These are phyloP conservation scores for Podabrus alpinus DNA, from an alignment of 2,888 invertebrate genomes.

Conservation along the genomic window DNA sequence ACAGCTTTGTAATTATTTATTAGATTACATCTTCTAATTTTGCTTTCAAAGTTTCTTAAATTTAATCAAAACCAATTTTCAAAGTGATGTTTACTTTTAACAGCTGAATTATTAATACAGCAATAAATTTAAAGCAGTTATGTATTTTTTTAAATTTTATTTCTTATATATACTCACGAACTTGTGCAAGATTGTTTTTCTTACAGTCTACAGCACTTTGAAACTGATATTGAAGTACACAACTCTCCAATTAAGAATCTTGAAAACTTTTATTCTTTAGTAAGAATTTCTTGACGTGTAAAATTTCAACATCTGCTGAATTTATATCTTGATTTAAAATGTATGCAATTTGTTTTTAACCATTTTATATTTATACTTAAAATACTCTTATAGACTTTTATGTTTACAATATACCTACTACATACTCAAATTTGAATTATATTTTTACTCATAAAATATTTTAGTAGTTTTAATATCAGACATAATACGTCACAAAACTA, in stretches of 20 bases:
- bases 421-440: not conserved
- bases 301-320: conserved; percentile 12
- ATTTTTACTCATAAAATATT: not conserved
- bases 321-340: conserved; percentile 6
- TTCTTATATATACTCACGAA: not conserved
- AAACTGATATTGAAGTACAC: conserved; percentile 28
- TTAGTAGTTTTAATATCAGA: not conserved
- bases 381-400: not conserved
- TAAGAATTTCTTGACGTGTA: conserved; percentile 12
- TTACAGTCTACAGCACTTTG: conserved; percentile 26
- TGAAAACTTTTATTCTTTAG: conserved; percentile 21
- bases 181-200: conserved; percentile 21
- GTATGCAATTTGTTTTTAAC: not conserved
- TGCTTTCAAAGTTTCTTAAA: not conserved
- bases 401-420: not conserved
- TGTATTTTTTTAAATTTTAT: not conserved
- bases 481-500: not conserved
- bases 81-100: not conserved
- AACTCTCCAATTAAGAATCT: conserved; percentile 30
- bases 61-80: not conserved
- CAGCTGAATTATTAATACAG: not conserved
- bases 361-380: not conserved
- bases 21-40: not conserved
- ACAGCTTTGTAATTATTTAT: not conserved
- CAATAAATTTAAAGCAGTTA: not conserved